Evolutionary conservation across 2,888 invertebrate genomes (phyloP), one percentile per base, ranked within the genome.

Genomic region (Dusona sp.): DNA sequence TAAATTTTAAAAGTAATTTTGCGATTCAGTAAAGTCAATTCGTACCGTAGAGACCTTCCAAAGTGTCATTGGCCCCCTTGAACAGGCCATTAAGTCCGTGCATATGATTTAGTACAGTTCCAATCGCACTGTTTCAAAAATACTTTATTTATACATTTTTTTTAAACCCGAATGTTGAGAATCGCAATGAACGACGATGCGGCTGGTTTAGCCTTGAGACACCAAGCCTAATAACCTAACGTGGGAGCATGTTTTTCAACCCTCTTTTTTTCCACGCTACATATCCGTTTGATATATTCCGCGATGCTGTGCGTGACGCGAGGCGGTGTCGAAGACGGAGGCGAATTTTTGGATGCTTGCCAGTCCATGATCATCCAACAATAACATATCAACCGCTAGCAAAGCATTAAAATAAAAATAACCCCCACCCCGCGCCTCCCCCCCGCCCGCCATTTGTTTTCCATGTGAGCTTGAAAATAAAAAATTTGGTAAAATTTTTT

Each of bases 331-430:
- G 29, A 48, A 22, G 48, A 48, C 48, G 48, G 29, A 4, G 48
- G 25, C 29, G 25, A 45, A 54, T 54, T 2, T 78, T n/a, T 85
- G 85, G 78, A 74, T 11, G 38, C 6, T 64, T 22, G 85, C 85
- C 85, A 68, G 25, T 48, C 48, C n/a, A n/a, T 16, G 48, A 78
- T 78, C 51, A 65, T 45, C 74, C 61, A 64, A 57, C 16, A 38
- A 65, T 25, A n/a, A 81, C 72, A 74, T 45, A 65, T 85, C 75
- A 72, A 85, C 78, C 67, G 65, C 64, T 3, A 67, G 64, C n/a
- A 22, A 22, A 33, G 22, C 19, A 64, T 70, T 51, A 25, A 73
- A 81, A 73, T 77, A 70, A 77, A 84, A 84, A 73, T n/a, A n/a
- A 74, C 22, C 13, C 16, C 0, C 6, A n/a, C 48, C 19, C 13